A percentile compares a stretch with the other conserved stretches of the same genome.
phyloP scores from a whole-genome alignment of 2,888 invertebrate species.

The Sepioteuthis lessoniana region DNA sequence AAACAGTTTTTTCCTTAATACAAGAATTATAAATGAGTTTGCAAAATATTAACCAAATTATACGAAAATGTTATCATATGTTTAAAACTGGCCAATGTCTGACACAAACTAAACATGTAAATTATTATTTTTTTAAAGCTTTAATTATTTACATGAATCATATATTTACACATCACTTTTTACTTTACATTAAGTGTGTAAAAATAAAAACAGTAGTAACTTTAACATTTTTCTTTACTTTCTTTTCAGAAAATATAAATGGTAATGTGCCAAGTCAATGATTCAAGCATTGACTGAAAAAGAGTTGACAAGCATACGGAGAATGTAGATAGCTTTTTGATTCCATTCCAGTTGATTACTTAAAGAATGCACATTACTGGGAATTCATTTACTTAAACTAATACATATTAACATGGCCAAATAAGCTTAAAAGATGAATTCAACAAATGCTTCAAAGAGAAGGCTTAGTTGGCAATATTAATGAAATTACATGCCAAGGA shows the following conservation, averaged over 20 bases:
- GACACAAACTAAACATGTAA: neutral
- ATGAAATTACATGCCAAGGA: neutral
- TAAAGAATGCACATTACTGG: neutral
- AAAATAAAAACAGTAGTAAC: neutral
- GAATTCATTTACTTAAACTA: neutral
- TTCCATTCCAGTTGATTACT: neutral
- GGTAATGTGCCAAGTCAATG: neutral
- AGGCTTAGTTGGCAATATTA: neutral
- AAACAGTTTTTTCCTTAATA: neutral
- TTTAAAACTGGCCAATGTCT: neutral
- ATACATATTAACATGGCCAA: neutral
- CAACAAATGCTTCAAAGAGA: neutral
- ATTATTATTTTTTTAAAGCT: neutral
- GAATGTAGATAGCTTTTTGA: neutral
- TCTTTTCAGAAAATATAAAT: neutral
- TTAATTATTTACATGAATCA: neutral
- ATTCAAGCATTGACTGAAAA: neutral
- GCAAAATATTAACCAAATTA: neutral
- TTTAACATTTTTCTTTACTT: neutral
- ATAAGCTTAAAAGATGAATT: neutral
- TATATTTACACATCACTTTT: neutral
- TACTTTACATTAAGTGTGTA: neutral
- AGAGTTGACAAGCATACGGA: no score
- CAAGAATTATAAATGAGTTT: neutral
- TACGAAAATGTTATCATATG: neutral